These are phyloP conservation scores for Catamblyrhynchus diadema DNA, from an alignment of 2,797 vertebrate genomes.

Conservation along the genomic window DNA sequence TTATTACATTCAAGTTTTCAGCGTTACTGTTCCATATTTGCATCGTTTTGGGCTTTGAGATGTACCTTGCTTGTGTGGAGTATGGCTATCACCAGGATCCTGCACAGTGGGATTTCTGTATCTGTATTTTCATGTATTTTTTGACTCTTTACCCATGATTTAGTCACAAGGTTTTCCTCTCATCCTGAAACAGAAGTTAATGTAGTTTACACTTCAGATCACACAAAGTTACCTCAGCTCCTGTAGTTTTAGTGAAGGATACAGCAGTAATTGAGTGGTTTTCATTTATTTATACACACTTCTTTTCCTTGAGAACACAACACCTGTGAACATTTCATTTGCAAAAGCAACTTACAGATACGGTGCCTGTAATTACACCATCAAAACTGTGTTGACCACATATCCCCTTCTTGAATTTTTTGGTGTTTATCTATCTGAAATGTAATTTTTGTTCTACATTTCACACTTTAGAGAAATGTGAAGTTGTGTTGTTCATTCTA, in stretches of 20 bases:
- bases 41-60: constrained; percentile 29
- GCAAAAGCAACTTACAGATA: background rate
- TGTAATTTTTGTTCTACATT: background rate
- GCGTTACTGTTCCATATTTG: constrained; percentile 27
- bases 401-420: background rate
- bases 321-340: background rate
- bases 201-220: background rate
- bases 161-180: constrained; percentile 8
- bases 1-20: constrained; percentile 48
- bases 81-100: background rate
- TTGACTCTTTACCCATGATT: background rate
- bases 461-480: background rate
- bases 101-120: background rate
- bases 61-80: background rate
- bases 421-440: background rate
- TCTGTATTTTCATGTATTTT: constrained; percentile 4
- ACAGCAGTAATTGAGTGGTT: background rate
- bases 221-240: background rate
- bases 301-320: background rate
- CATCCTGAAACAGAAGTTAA: background rate
- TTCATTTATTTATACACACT: background rate
- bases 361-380: background rate
- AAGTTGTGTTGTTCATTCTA: background rate
- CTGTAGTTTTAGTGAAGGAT: background rate
- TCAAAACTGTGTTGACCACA: background rate